Evolutionary conservation across 2,113 vertebrate genomes (phyloP).

Genomic region (Noturus placidus): DNA sequence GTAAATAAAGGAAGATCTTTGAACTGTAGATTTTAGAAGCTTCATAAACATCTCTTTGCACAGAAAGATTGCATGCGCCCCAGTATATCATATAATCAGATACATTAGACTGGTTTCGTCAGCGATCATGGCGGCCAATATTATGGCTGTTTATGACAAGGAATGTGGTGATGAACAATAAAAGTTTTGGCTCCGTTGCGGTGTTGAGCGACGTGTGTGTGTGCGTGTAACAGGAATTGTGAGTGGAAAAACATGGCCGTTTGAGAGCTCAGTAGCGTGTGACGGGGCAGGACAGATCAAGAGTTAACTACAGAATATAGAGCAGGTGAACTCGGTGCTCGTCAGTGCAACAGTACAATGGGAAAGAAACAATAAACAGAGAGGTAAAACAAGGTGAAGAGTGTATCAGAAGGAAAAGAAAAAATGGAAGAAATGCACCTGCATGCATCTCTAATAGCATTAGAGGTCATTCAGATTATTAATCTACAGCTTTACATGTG

Average conservation of each 20-base stretch:
- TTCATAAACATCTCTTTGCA: background rate
- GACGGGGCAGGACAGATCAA: background rate
- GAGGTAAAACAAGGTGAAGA: background rate
- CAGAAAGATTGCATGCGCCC: background rate
- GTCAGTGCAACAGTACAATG: background rate
- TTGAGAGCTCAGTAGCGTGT: background rate
- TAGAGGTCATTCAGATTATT: no score
- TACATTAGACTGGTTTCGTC: background rate
- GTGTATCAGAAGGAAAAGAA: background rate
- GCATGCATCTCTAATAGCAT: background rate
- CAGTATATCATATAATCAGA: background rate
- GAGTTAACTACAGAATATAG: background rate
- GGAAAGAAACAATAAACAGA: background rate
- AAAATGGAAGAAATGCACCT: background rate
- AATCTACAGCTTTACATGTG: background rate
- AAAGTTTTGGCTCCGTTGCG: background rate
- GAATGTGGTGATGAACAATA: background rate
- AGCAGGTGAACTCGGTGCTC: slow-evolving; percentile 7
- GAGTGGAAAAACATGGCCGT: slow-evolving; percentile 12
- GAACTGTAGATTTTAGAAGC: background rate
- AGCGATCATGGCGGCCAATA: background rate
- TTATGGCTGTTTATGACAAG: background rate
- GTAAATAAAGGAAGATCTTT: background rate
- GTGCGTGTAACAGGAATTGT: background rate
- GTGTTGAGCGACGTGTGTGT: background rate